Conservation (phyloP, 2,888 invertebrate genomes). For the Rhaphigaster nebulosa region DNA sequence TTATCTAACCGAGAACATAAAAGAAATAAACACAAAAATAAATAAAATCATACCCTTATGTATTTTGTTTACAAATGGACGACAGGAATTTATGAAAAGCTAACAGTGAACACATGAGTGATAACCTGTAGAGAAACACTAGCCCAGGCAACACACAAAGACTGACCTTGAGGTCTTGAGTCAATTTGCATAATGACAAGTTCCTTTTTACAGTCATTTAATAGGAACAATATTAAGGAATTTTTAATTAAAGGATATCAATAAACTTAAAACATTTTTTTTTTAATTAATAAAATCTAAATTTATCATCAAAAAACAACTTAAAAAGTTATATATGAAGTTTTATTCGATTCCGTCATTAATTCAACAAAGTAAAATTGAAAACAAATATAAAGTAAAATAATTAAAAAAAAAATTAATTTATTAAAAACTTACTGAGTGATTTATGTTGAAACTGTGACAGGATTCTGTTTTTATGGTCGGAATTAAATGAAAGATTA, state of each 20-base stretch:
- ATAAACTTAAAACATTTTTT: too few species aligned
- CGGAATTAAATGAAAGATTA: conserved; percentile 1
- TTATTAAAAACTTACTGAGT: background rate
- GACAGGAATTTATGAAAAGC: conserved; percentile 16
- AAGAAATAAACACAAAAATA: background rate
- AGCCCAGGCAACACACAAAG: conserved; percentile 39
- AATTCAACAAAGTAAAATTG: too few species aligned
- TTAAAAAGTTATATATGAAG: background rate
- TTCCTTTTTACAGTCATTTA: conserved; percentile 51
- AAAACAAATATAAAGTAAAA: background rate
- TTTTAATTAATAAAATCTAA: too few species aligned
- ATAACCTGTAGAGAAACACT: conserved; percentile 20
- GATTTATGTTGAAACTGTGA: conserved; percentile 11
- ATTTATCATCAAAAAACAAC: background rate
- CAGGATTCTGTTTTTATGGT: background rate
- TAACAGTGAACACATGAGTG: conserved; percentile 40
- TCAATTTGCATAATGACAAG: conserved; percentile 58
- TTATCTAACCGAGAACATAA: background rate
- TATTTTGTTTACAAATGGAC: background rate
- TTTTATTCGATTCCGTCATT: background rate
- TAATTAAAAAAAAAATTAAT: background rate
- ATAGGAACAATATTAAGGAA: background rate
- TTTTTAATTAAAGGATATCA: background rate
- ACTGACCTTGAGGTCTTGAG: conserved; percentile 29
- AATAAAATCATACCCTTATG: conserved; percentile 20